A percentile compares a stretch with the other conserved stretches of the same genome.
These are phyloP conservation scores for Larimichthys polyactis DNA, from an alignment of 2,113 vertebrate genomes.

Conservation along the genomic window DNA sequence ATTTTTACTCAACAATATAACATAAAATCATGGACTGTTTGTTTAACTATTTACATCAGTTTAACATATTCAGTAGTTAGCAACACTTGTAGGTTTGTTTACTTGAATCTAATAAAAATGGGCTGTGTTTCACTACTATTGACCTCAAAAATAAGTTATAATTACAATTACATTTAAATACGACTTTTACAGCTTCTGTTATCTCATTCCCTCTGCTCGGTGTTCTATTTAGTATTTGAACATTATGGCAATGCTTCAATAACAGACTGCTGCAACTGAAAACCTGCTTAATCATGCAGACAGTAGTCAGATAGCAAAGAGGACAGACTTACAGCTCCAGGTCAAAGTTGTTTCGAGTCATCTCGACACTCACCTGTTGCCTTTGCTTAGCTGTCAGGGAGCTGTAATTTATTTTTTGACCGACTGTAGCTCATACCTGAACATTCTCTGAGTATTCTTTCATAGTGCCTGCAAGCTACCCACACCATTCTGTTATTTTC, in stretches of 20 bases:
- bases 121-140: too few relatives aligned
- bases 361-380: too few relatives aligned
- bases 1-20: too few relatives aligned
- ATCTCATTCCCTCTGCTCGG: neutral
- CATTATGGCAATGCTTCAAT: neutral
- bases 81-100: too few relatives aligned
- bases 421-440: neutral
- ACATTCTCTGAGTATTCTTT: neutral
- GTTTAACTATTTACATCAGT: too few relatives aligned
- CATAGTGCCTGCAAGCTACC: accelerated
- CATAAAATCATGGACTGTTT: too few relatives aligned
- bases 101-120: too few relatives aligned
- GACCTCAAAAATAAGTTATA: too few relatives aligned
- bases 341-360: neutral
- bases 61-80: too few relatives aligned
- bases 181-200: neutral
- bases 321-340: neutral
- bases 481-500: neutral
- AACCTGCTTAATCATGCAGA: neutral
- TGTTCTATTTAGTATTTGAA: neutral
- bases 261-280: neutral
- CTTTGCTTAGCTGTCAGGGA: neutral
- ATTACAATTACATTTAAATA: too few relatives aligned
- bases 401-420: neutral
- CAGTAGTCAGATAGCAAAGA: neutral